A percentile compares a stretch with the other conserved stretches of the same genome.
Evolutionary conservation across 2,888 invertebrate species (phyloP).

Genomic region (Drosophila stalkeri): DNA sequence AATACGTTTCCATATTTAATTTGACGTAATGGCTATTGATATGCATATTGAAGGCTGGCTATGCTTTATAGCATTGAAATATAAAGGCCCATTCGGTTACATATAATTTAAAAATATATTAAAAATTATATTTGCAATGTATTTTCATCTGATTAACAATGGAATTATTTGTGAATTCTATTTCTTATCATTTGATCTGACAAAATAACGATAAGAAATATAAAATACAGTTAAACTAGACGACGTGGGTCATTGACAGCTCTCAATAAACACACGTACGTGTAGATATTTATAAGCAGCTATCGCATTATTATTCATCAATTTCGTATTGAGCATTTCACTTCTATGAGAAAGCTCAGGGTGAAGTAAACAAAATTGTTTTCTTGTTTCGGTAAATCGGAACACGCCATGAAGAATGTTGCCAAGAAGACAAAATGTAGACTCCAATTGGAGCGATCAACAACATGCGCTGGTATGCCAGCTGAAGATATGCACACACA

Average conservation of each 20-base stretch:
- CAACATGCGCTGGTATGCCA: slow-evolving; percentile 29
- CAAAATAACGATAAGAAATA: slow-evolving; percentile 15
- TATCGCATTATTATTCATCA: slow-evolving; percentile 27
- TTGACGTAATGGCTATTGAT: slow-evolving; percentile 17
- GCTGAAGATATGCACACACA: slow-evolving; percentile 12
- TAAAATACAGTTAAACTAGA: slow-evolving; percentile 21
- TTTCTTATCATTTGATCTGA: slow-evolving; percentile 14
- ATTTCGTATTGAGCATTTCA: slow-evolving; percentile 11
- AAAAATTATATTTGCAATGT: neutral
- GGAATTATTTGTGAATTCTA: neutral
- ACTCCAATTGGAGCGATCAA: slow-evolving; percentile 54
- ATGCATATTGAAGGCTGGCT: slow-evolving; percentile 6
- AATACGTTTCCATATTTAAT: slow-evolving; percentile 8
- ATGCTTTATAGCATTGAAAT: slow-evolving; percentile 1
- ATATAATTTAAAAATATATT: neutral
- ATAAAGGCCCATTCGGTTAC: neutral
- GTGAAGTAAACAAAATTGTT: slow-evolving; percentile 8
- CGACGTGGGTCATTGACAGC: slow-evolving; percentile 54
- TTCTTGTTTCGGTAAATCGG: slow-evolving; percentile 4
- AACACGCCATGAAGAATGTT: slow-evolving; percentile 47
- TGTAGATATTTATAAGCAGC: slow-evolving; percentile 22
- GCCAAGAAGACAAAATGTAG: slow-evolving; percentile 41
- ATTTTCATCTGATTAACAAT: neutral
- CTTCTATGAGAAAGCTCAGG: slow-evolving; percentile 5
- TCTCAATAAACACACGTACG: slow-evolving; percentile 5